A percentile compares a stretch with the other conserved stretches of the same genome.
Conservation (phyloP, 1,140 invertebrate genomes). For the Heterodera schachtii region DNA sequence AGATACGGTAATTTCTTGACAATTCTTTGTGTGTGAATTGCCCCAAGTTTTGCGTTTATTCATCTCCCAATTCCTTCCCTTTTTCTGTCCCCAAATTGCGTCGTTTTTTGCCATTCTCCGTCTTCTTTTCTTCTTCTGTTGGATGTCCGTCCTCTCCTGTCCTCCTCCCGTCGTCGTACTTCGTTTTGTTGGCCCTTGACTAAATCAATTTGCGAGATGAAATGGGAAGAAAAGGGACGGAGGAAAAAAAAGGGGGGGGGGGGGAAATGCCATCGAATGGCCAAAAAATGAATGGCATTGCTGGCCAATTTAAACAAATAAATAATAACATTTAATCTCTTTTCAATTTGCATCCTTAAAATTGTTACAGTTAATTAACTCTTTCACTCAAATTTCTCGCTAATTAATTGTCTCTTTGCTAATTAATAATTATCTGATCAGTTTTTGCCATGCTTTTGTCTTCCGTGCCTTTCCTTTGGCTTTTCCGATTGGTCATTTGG, state of each 20-base stretch:
- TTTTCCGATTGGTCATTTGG: not conserved
- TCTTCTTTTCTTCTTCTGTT: too few relatives aligned
- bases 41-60: too few relatives aligned
- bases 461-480: not conserved
- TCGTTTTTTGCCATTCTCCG: not conserved
- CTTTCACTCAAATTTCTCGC: too few relatives aligned
- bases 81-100: not conserved
- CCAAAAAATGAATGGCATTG: not conserved
- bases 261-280: not conserved
- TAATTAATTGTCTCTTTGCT: too few relatives aligned
- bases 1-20: too few relatives aligned
- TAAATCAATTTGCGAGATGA: slow-evolving; percentile 15
- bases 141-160: too few relatives aligned
- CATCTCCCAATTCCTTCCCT: not conserved
- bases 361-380: too few relatives aligned
- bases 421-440: too few relatives aligned
- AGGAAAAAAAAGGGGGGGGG: not conserved
- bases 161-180: too few relatives aligned
- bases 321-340: not conserved
- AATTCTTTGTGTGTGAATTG: too few relatives aligned
- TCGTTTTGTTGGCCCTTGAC: slow-evolving; percentile 6
- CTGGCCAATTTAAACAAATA: not conserved
- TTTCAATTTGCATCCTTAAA: not conserved
- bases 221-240: not conserved
- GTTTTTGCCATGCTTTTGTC: not conserved